These are phyloP conservation scores for Brenthis ino DNA, from an alignment of 2,888 invertebrate genomes.

Conservation along the genomic window DNA sequence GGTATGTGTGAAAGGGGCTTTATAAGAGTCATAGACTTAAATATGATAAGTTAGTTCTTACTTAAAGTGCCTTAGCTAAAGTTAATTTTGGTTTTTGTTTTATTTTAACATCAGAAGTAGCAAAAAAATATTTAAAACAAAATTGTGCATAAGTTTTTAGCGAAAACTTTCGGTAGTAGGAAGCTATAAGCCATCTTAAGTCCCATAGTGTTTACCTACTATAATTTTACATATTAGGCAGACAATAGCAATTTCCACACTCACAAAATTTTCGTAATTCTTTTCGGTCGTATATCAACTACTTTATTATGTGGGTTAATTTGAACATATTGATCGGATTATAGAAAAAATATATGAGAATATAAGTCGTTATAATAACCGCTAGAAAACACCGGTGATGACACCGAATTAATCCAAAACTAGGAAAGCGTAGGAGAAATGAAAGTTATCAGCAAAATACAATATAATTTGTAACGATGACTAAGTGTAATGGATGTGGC, in stretches of 20 bases:
- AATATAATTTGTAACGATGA: constrained; percentile 45
- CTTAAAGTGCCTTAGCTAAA: no score
- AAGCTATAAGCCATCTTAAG: no score
- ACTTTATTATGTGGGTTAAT: constrained; percentile 8
- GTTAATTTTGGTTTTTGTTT: no score
- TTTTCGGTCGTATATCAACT: neutral
- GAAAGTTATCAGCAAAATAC: constrained; percentile 42
- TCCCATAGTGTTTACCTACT: no score
- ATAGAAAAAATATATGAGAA: constrained; percentile 14
- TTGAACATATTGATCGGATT: constrained; percentile 4
- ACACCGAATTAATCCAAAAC: constrained; percentile 47
- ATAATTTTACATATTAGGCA: no score
- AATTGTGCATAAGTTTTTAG: no score
- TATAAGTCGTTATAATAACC: constrained; percentile 18
- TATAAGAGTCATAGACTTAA: neutral
- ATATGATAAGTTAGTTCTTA: no score
- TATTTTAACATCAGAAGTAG: no score
- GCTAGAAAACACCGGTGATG: constrained; percentile 23
- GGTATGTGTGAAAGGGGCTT: constrained; percentile 22
- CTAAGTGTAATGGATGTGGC: constrained; percentile 41
- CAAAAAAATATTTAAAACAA: no score
- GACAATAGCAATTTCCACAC: no score
- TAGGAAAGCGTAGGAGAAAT: constrained; percentile 51
- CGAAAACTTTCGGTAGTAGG: no score
- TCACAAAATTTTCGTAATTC: no score